Evolutionary conservation across 2,888 invertebrate species (phyloP), one percentile per base, ranked within the genome.

Genomic region (Pyralis farinalis): DNA sequence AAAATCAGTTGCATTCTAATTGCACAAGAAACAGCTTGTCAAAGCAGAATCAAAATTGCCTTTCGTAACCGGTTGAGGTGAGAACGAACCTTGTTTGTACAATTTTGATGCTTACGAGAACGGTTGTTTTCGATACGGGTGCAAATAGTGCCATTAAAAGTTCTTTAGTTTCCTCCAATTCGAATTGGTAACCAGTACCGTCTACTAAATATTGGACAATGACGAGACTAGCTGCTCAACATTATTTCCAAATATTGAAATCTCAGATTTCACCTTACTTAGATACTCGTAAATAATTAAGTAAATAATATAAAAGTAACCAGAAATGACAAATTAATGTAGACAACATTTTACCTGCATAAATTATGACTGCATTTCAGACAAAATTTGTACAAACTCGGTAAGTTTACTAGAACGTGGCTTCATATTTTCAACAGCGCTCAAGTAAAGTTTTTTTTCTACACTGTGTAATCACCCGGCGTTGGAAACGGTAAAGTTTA

Each of bases 141-240:
- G n/a, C n/a, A n/a, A n/a, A n/a, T n/a, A n/a, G n/a, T n/a, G n/a
- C n/a, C n/a, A n/a, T n/a, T n/a, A n/a, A n/a, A n/a, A n/a, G n/a
- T n/a, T n/a, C n/a, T n/a, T n/a, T n/a, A n/a, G n/a, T n/a, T n/a
- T n/a, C n/a, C n/a, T n/a, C n/a, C n/a, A n/a, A n/a, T n/a, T n/a
- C n/a, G n/a, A n/a, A n/a, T 70, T 63, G 71, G 71, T 70, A 70
- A 67, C 65, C 63, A 59, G 55, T 58, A 51, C 51, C 46, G 58
- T 58, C 48, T 62, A 55, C 58, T 53, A 60, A 67, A 58, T 54
- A 58, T 60, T 57, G 57, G 57, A 67, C 64, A 69, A 63, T 63
- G 60, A 65, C 50, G 51, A 44, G 47, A 47, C 40, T 47, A 47
- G n/a, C n/a, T n/a, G n/a, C 45, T 45, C 50, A 53, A 58, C 27